Evolutionary conservation across 2,888 invertebrate genomes (phyloP).

Genomic region (Parascotia fuliginaria): DNA sequence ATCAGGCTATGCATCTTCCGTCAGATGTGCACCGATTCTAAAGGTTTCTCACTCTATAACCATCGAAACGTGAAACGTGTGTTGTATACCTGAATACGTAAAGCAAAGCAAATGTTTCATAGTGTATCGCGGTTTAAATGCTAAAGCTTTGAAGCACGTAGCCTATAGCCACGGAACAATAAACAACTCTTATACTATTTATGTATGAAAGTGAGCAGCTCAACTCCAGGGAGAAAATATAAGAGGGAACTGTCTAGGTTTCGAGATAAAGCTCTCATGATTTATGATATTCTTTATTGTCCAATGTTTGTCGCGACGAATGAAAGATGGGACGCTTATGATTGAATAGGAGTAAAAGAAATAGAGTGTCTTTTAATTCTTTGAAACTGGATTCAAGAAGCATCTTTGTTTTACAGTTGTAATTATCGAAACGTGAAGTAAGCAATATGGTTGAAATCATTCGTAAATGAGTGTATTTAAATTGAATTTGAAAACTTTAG

Average conservation of each 20-base stretch:
- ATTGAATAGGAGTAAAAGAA: constrained; percentile 44
- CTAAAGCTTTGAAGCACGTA: not conserved
- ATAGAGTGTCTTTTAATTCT: constrained; percentile 7
- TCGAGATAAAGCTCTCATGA: constrained; percentile 58
- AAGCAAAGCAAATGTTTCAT: no score
- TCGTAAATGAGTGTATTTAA: no score
- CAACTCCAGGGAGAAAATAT: constrained; percentile 34
- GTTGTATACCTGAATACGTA: no score
- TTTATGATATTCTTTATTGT: constrained; percentile 63
- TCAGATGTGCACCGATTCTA: no score
- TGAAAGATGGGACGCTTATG: constrained; percentile 52
- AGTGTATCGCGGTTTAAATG: no score
- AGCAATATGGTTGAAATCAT: no score
- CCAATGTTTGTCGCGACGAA: constrained; percentile 58
- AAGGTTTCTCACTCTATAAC: no score
- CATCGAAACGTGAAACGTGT: no score
- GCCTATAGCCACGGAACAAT: not conserved
- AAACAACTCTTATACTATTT: not conserved
- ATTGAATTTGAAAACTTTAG: no score
- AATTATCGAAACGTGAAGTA: no score
- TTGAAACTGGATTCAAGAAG: not conserved
- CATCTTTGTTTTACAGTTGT: not conserved
- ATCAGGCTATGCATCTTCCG: no score
- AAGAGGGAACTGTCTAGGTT: constrained; percentile 49
- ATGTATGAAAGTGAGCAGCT: constrained; percentile 9